Conservation (phyloP, 2,797 vertebrate genomes). For the Melanogrammus aeglefinus region DNA sequence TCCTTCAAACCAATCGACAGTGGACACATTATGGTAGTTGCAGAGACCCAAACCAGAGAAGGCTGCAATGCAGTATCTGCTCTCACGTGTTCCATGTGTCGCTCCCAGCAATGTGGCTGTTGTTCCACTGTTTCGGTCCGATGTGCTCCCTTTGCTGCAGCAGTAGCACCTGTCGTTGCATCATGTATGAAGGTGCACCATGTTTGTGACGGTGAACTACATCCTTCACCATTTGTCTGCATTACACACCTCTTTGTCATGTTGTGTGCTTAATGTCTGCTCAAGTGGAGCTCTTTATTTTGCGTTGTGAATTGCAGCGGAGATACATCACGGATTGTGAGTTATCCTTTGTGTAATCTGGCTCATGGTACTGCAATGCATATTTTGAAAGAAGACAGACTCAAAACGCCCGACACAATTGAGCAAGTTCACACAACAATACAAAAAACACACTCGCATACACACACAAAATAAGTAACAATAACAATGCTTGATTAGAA, state of each 20-base stretch:
- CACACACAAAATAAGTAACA: neutral
- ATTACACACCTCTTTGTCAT: neutral
- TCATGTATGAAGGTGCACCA: neutral
- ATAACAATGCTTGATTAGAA: neutral
- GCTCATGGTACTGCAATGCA: neutral
- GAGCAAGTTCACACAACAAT: too few relatives aligned
- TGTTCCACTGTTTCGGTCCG: neutral
- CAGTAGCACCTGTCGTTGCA: neutral
- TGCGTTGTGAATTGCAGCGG: neutral
- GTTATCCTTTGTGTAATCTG: neutral
- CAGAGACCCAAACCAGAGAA: conserved; percentile 25
- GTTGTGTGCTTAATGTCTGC: neutral
- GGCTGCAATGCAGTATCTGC: conserved; percentile 18
- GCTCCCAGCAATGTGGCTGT: neutral
- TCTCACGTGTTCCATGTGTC: conserved; percentile 5
- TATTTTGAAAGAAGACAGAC: neutral
- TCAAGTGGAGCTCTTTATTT: neutral
- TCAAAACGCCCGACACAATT: too few relatives aligned
- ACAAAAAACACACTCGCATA: neutral
- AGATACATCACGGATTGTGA: neutral
- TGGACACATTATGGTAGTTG: conserved; percentile 31
- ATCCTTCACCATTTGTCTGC: neutral
- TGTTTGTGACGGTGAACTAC: neutral
- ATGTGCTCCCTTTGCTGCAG: neutral
- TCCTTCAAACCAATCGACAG: conserved; percentile 42